A percentile compares a stretch with the other conserved stretches of the same genome.
Evolutionary conservation across 2,888 invertebrate species (phyloP).

Genomic region (Aleiodes testaceus): DNA sequence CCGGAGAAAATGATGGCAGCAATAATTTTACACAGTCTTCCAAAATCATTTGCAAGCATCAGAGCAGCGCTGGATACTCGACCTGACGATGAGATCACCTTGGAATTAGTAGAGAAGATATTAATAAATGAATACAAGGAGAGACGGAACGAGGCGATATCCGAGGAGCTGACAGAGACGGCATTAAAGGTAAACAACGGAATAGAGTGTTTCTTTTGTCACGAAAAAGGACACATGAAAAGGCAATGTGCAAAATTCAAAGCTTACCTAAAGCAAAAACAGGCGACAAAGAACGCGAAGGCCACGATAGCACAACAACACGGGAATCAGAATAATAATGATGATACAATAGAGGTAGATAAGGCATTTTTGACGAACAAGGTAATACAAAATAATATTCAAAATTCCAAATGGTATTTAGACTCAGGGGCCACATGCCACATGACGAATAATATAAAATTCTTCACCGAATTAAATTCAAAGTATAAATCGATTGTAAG

Average conservation of each 20-base stretch:
- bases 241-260: constrained; percentile 6
- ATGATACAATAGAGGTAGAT: not conserved
- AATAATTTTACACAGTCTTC: constrained; percentile 1
- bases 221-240: not conserved
- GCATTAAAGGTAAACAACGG: constrained; percentile 3
- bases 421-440: constrained; percentile 21
- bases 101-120: not conserved
- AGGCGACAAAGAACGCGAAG: not conserved
- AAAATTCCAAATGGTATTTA: not conserved
- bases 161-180: not conserved
- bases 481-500: constrained; percentile 5
- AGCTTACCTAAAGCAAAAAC: not conserved
- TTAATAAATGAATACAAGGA: not conserved
- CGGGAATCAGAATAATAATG: not conserved
- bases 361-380: not conserved
- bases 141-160: not conserved
- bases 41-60: not conserved
- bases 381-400: not conserved
- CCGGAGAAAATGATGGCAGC: not conserved
- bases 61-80: constrained; percentile 1
- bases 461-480: not conserved
- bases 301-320: not conserved
- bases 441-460: constrained; percentile 24
- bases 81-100: not conserved
- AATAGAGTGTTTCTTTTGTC: constrained; percentile 7